Conservation (phyloP, 2,888 invertebrate species). For the Microctonus hyperodae region DNA sequence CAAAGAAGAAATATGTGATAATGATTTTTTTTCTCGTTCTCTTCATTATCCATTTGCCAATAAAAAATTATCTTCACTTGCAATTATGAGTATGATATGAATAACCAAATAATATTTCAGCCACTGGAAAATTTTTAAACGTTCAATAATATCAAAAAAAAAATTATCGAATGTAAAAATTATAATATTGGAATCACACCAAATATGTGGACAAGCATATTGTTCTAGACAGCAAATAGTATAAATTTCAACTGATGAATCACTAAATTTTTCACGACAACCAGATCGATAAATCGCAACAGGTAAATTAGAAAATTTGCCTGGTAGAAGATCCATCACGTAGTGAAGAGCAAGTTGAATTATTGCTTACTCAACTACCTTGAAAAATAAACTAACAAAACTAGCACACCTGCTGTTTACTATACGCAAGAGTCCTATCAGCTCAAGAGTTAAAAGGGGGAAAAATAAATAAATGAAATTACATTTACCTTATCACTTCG, state of each 20-base stretch:
- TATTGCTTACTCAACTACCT: not conserved
- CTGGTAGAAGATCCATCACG: conserved; percentile 19
- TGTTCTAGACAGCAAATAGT: conserved; percentile 7
- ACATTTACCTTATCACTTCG: not conserved
- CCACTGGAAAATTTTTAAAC: too few relatives aligned
- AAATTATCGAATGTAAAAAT: not conserved
- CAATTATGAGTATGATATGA: not conserved
- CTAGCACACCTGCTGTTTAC: not conserved
- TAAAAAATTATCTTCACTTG: not conserved
- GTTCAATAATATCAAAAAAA: too few relatives aligned
- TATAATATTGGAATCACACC: conserved; percentile 11
- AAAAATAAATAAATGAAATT: not conserved
- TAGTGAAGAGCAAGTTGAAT: not conserved
- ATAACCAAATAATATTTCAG: too few relatives aligned
- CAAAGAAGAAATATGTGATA: not conserved
- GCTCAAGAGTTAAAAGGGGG: not conserved
- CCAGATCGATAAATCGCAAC: conserved; percentile 29
- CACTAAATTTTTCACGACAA: conserved; percentile 1
- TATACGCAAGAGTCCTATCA: not conserved
- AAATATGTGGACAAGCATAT: conserved; percentile 29
- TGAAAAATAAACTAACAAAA: not conserved
- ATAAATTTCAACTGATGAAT: not conserved
- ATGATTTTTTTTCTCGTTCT: not conserved
- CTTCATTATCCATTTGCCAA: not conserved
- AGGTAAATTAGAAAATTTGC: conserved; percentile 15